Evolutionary conservation across 2,888 invertebrate species (phyloP).

Genomic region (Hyles lineata): DNA sequence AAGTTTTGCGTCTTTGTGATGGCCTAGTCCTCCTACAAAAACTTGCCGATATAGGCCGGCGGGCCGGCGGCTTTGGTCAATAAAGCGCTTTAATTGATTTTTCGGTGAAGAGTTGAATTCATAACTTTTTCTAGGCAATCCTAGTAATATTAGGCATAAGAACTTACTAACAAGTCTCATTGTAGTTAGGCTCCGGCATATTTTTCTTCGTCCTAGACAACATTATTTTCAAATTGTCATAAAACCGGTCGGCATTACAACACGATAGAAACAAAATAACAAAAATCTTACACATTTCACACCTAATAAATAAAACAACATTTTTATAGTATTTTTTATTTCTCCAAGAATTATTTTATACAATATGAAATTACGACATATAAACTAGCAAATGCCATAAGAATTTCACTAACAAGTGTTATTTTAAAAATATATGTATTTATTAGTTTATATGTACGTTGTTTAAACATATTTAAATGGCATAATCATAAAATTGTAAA

Average conservation of each 20-base stretch:
- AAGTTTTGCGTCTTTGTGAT: too few relatives aligned
- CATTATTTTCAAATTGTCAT: slow-evolving; percentile 29
- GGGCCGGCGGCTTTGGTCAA: too few relatives aligned
- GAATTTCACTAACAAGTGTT: not conserved
- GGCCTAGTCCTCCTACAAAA: too few relatives aligned
- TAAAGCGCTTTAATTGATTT: too few relatives aligned
- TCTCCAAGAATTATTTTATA: slow-evolving; percentile 14
- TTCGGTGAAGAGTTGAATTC: too few relatives aligned
- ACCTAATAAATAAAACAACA: slow-evolving; percentile 32
- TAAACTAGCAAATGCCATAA: slow-evolving; percentile 10
- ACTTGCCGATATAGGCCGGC: too few relatives aligned
- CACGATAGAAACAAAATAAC: slow-evolving; percentile 17
- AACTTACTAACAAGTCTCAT: slow-evolving; percentile 48
- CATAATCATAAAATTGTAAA: slow-evolving; percentile 1
- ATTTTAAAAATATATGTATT: not conserved
- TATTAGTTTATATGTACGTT: slow-evolving; percentile 2
- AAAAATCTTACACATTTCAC: slow-evolving; percentile 28
- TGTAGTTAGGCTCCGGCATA: slow-evolving; percentile 38
- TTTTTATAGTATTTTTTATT: slow-evolving; percentile 32
- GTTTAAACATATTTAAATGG: not conserved
- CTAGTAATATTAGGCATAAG: too few relatives aligned
- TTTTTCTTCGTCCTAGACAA: slow-evolving; percentile 29
- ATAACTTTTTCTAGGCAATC: too few relatives aligned
- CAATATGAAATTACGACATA: slow-evolving; percentile 4
- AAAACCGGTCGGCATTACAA: slow-evolving; percentile 22